Conservation (phyloP, 2,888 invertebrate genomes). For the Melipona beecheii region DNA sequence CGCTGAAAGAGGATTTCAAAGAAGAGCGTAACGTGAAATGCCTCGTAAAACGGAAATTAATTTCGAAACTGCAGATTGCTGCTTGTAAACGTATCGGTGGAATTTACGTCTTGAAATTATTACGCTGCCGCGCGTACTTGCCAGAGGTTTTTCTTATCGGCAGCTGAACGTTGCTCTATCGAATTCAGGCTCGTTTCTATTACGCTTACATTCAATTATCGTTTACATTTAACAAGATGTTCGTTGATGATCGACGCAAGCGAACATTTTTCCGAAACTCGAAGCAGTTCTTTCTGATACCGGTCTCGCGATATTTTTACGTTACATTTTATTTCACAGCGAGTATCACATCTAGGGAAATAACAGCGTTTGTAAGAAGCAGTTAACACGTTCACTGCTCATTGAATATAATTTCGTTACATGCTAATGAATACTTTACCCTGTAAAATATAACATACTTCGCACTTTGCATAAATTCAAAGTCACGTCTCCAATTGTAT, state of each 20-base stretch:
- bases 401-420: background rate
- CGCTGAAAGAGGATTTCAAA: background rate
- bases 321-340: background rate
- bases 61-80: background rate
- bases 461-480: background rate
- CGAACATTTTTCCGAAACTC: background rate
- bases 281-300: background rate
- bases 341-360: no score
- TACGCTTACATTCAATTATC: background rate
- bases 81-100: background rate
- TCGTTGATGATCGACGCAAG: background rate
- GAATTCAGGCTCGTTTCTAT: background rate
- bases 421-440: background rate
- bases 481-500: no score
- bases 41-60: conserved; percentile 5
- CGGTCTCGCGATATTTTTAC: background rate
- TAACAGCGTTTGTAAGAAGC: background rate
- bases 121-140: background rate
- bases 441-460: background rate
- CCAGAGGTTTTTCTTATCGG: background rate
- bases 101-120: background rate
- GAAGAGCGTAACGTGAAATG: no score
- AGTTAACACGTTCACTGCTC: background rate
- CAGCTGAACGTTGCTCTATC: background rate
- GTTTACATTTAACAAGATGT: background rate